Evolutionary conservation across 1,140 invertebrate species (phyloP).

Genomic region (Calosoma granatense): DNA sequence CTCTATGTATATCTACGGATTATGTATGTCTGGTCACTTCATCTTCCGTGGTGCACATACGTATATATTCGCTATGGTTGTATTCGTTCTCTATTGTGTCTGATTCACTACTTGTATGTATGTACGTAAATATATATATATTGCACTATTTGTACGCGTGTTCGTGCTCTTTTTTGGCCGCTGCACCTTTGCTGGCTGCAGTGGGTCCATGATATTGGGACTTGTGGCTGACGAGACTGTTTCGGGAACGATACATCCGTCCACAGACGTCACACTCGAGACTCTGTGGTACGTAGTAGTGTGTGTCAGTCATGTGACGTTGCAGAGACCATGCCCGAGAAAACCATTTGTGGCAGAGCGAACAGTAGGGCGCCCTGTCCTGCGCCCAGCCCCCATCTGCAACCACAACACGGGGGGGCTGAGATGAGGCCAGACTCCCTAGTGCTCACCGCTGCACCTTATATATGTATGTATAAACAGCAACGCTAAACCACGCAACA

Average conservation of each 20-base stretch:
- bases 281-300: slow-evolving; percentile 40
- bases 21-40: no score
- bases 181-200: slow-evolving; percentile 2
- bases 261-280: slow-evolving; percentile 40
- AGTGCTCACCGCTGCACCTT: neutral
- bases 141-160: neutral
- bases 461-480: no score
- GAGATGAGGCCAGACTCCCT: slow-evolving; percentile 32
- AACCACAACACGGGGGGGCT: slow-evolving; percentile 36
- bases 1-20: no score
- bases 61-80: neutral
- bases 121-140: no score
- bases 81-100: no score
- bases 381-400: slow-evolving; percentile 42
- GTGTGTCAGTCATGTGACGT: slow-evolving; percentile 42
- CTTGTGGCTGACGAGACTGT: slow-evolving; percentile 43
- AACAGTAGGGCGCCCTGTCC: slow-evolving; percentile 33
- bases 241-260: slow-evolving; percentile 40
- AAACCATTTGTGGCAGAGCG: slow-evolving; percentile 40
- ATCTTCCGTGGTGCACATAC: slow-evolving; percentile 2
- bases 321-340: slow-evolving; percentile 42
- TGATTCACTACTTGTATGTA: no score
- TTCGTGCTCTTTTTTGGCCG: neutral
- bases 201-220: slow-evolving; percentile 37
- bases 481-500: no score